Conservation (phyloP, 2,888 invertebrate species). For the Microctonus hyperodae region DNA sequence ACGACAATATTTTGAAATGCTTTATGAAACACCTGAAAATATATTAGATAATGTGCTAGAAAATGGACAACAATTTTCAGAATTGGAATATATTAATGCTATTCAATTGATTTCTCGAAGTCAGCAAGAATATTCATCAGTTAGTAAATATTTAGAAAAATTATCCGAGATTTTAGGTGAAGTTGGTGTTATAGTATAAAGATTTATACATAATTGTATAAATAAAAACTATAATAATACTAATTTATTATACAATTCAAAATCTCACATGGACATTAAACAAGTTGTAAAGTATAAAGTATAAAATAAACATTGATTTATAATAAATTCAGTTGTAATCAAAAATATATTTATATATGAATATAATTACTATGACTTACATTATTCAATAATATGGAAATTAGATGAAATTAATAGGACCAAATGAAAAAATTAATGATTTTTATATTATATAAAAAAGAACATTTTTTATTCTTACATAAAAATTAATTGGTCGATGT, state of each 20-base stretch:
- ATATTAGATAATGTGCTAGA: slow-evolving; percentile 83
- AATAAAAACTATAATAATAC: neutral
- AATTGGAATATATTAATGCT: slow-evolving; percentile 80
- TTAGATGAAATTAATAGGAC: neutral
- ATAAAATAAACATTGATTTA: neutral
- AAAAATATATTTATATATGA: neutral
- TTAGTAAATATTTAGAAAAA: slow-evolving; percentile 77
- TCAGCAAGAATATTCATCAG: slow-evolving; percentile 55
- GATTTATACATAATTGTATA: neutral
- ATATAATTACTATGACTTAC: neutral
- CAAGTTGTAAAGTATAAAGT: neutral
- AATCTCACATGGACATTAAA: neutral
- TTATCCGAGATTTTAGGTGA: slow-evolving; percentile 86
- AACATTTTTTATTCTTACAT: too few species aligned
- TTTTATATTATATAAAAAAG: neutral
- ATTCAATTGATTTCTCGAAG: slow-evolving; percentile 68
- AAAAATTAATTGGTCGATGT: neutral
- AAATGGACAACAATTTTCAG: slow-evolving; percentile 77
- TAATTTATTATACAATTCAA: neutral
- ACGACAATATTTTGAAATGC: slow-evolving; percentile 85
- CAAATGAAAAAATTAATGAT: neutral
- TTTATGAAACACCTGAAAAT: slow-evolving; percentile 83
- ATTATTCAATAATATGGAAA: neutral
- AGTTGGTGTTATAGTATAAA: slow-evolving; percentile 73
- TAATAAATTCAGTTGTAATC: neutral